Percentiles rank a stretch among this genome's conserved stretches.
Evolutionary conservation across 1,140 invertebrate species (phyloP).

Genomic region (Drosophila yakuba): DNA sequence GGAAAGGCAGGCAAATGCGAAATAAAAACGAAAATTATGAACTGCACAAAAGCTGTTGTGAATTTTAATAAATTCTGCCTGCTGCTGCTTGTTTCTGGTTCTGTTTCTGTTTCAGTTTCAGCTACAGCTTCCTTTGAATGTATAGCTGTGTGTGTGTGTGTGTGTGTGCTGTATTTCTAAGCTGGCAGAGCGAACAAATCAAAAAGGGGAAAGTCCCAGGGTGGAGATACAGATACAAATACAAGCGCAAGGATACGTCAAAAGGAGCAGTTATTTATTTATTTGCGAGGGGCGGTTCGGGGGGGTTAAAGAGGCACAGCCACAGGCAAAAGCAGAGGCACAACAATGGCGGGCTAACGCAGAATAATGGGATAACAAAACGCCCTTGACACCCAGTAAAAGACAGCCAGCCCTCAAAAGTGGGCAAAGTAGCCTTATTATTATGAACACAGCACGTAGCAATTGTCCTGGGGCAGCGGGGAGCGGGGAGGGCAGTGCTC

Average conservation of each 20-base stretch:
- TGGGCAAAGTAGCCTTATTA: constrained; percentile 75
- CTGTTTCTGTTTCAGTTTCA: constrained; percentile 13
- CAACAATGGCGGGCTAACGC: constrained; percentile 79
- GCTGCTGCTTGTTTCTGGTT: constrained; percentile 29
- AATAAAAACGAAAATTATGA: constrained; percentile 83
- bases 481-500: background rate
- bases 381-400: constrained; percentile 85
- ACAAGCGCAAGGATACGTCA: constrained; percentile 67
- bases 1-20: constrained; percentile 66
- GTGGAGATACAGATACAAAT: constrained; percentile 13
- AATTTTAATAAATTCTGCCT: constrained; percentile 81
- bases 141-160: constrained; percentile 9
- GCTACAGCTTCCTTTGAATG: constrained; percentile 10
- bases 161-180: constrained; percentile 54
- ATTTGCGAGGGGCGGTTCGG: constrained; percentile 53
- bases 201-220: constrained; percentile 63
- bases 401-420: constrained; percentile 77
- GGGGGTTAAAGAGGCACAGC: constrained; percentile 2
- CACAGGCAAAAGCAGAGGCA: constrained; percentile 20
- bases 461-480: constrained; percentile 38
- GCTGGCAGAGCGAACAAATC: constrained; percentile 75
- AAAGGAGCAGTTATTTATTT: constrained; percentile 84
- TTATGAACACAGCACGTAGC: constrained; percentile 81
- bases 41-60: constrained; percentile 83
- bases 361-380: constrained; percentile 85